These are phyloP conservation scores for Hypomecis atomaria DNA, from an alignment of 2,888 invertebrate species.

Conservation along the genomic window DNA sequence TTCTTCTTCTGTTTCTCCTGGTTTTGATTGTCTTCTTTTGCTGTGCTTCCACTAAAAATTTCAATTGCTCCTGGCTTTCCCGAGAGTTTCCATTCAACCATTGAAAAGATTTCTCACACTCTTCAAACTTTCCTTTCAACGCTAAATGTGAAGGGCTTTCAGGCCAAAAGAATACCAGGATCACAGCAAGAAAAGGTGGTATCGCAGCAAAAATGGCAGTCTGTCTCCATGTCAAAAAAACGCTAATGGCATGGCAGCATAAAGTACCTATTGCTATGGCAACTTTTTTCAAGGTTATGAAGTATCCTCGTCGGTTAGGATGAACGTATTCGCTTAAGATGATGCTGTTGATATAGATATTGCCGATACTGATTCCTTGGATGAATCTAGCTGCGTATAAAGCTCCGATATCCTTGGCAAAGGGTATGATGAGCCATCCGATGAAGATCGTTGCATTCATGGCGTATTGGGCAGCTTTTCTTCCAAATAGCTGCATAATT, in stretches of 20 bases:
- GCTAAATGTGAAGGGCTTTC: constrained; percentile 61
- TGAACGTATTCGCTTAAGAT: constrained; percentile 54
- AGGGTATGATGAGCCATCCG: constrained; percentile 53
- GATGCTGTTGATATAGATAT: constrained; percentile 49
- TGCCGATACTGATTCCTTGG: constrained; percentile 54
- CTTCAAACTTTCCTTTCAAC: constrained; percentile 53
- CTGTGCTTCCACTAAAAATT: constrained; percentile 48
- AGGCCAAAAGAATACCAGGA: constrained; percentile 53
- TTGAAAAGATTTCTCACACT: constrained; percentile 51
- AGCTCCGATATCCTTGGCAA: constrained; percentile 44
- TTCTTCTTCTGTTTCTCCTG: neutral
- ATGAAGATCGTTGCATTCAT: constrained; percentile 38
- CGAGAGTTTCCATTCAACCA: constrained; percentile 52
- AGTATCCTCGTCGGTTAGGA: constrained; percentile 55
- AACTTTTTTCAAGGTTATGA: constrained; percentile 51
- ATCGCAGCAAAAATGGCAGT: constrained; percentile 46
- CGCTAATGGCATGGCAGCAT: constrained; percentile 50
- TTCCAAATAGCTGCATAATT: constrained; percentile 53
- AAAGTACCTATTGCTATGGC: constrained; percentile 47
- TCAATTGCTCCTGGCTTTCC: constrained; percentile 47
- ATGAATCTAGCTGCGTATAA: constrained; percentile 51
- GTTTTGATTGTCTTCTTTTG: neutral
- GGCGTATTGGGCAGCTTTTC: constrained; percentile 46
- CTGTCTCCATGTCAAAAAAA: constrained; percentile 55
- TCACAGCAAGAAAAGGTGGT: constrained; percentile 35